phyloP scores from a whole-genome alignment of 2,113 vertebrate genomes.

The Sylvietta virens region DNA sequence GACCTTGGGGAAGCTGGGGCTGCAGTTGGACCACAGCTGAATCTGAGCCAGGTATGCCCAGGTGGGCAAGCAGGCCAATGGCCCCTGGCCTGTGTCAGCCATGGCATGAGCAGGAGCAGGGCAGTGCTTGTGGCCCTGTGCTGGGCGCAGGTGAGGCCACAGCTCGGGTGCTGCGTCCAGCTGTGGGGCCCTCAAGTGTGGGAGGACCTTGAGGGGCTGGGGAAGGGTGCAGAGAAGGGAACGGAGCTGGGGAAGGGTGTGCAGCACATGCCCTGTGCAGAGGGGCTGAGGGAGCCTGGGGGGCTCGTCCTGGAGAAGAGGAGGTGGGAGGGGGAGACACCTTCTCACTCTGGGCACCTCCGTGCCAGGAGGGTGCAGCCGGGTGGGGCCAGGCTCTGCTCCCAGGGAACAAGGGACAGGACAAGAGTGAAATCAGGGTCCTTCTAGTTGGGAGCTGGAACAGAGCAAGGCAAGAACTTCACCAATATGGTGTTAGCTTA shows the following conservation, averaged over 20 bases:
- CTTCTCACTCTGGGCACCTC: neutral
- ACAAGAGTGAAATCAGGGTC: no score
- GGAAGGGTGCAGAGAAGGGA: no score
- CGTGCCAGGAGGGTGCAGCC: neutral
- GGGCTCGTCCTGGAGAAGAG: neutral
- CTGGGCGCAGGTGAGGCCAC: neutral
- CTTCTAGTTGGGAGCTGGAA: no score
- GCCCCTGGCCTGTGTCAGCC: neutral
- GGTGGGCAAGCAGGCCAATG: neutral
- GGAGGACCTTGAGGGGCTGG: neutral
- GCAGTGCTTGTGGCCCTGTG: neutral
- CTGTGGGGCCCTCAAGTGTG: neutral
- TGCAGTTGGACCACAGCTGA: rapidly evolving
- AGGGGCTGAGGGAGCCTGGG: no score
- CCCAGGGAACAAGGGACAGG: no score
- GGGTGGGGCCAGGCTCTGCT: rapidly evolving
- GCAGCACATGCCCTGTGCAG: no score
- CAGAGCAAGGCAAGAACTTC: no score
- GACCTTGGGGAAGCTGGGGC: neutral
- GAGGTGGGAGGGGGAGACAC: neutral
- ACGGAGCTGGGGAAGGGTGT: no score
- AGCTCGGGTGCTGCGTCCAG: neutral
- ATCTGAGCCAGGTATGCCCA: neutral
- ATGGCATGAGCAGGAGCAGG: neutral
- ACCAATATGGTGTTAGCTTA: no score